Evolutionary conservation across 2,113 vertebrate species (phyloP).

Genomic region (Daphoenositta chrysoptera): DNA sequence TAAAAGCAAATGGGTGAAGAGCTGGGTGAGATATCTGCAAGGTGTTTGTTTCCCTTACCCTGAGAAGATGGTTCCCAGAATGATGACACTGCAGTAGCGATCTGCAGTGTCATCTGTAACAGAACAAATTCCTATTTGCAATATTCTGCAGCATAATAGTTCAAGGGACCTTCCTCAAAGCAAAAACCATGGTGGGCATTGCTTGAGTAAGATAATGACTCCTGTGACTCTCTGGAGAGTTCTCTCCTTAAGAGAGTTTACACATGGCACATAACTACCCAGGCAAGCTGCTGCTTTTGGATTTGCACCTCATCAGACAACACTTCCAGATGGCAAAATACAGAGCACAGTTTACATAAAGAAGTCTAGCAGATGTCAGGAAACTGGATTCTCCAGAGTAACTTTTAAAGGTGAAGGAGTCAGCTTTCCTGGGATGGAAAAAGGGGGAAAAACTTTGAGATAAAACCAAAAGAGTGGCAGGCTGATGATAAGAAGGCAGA

Average conservation of each 20-base stretch:
- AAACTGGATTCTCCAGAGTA: neutral
- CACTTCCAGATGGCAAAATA: conserved; percentile 36
- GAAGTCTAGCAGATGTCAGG: conserved; percentile 8
- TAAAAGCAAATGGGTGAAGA: neutral
- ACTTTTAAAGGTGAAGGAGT: neutral
- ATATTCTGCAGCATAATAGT: neutral
- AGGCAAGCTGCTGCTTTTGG: conserved; percentile 27
- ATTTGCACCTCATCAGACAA: conserved; percentile 21
- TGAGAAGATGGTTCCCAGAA: neutral
- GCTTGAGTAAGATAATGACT: neutral
- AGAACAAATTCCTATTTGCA: neutral
- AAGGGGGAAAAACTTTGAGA: neutral
- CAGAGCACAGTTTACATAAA: conserved; percentile 18
- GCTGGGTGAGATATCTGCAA: neutral
- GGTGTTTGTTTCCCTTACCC: neutral
- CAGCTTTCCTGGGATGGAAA: neutral
- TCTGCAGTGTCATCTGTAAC: neutral
- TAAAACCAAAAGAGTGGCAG: neutral
- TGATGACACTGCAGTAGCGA: neutral
- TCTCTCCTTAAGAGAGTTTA: neutral
- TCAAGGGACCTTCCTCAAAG: neutral
- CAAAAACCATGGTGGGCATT: neutral
- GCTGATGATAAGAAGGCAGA: neutral
- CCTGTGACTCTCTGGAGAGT: neutral
- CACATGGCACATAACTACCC: neutral